These are phyloP conservation scores for Narcine bancroftii DNA, from an alignment of 2,113 vertebrate genomes.

Conservation along the genomic window DNA sequence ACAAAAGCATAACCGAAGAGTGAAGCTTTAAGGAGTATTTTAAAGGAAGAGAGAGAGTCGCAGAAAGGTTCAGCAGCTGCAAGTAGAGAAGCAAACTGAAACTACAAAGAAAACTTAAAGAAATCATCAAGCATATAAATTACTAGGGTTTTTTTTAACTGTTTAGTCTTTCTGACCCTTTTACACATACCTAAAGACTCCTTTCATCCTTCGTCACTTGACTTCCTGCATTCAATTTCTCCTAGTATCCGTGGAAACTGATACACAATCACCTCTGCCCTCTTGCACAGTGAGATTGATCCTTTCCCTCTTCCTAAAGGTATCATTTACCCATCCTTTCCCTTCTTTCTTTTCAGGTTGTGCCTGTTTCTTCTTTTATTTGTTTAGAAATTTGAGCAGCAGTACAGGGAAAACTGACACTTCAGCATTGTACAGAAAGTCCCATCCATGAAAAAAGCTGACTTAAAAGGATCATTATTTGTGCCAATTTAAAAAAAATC, in stretches of 20 bases:
- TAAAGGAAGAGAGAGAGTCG: not conserved
- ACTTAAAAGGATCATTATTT: not conserved
- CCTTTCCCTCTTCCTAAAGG: not conserved
- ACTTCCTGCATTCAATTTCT: not conserved
- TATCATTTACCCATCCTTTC: not conserved
- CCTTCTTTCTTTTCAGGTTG: not conserved
- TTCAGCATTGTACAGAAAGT: not conserved
- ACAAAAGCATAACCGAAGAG: not conserved
- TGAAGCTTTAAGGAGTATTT: not conserved
- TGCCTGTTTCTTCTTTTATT: not conserved
- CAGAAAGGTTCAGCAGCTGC: not conserved
- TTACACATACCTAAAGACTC: not conserved
- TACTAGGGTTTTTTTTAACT: not conserved
- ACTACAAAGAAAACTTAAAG: not conserved
- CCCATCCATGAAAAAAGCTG: not conserved
- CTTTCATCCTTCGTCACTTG: not conserved
- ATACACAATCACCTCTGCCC: not conserved
- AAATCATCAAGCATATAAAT: not conserved
- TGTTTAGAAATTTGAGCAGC: conserved; percentile 16
- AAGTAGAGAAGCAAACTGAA: not conserved
- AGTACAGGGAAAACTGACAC: not conserved
- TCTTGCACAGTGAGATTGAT: not conserved
- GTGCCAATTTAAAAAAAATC: too few species aligned
- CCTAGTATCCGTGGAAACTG: not conserved
- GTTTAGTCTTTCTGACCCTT: not conserved